phyloP scores from a whole-genome alignment of 2,113 vertebrate genomes.

The Seriola quinqueradiata region DNA sequence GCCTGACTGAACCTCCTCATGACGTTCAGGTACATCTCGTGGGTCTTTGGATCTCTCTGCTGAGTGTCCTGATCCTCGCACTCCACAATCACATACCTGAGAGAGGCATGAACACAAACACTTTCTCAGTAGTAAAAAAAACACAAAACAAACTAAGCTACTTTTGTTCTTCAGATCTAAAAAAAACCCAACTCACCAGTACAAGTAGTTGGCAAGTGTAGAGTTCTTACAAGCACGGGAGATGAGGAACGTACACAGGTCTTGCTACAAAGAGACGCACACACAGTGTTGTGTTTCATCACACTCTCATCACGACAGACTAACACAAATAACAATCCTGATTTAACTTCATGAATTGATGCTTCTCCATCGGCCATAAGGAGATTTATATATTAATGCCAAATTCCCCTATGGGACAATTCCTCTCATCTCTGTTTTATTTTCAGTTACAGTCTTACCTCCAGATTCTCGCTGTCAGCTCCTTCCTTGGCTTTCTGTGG shows the following conservation, averaged over 20 bases:
- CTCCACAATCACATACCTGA: constrained; percentile 98
- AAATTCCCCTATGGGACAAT: not conserved
- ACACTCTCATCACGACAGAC: not conserved
- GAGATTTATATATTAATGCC: not conserved
- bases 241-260: constrained; percentile 98
- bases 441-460: constrained; percentile 81
- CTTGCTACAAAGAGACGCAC: constrained; percentile 87
- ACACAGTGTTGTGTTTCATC: constrained; percentile 15
- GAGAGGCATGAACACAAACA: not conserved
- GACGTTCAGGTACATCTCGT: constrained; percentile 98
- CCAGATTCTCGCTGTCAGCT: constrained; percentile 90
- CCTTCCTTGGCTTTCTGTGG: constrained; percentile 91
- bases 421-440: not conserved
- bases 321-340: not conserved
- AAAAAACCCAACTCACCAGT: constrained; percentile 88
- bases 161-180: not conserved
- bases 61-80: constrained; percentile 98
- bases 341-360: not conserved
- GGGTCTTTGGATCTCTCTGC: constrained; percentile 96
- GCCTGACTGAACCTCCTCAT: constrained; percentile 98
- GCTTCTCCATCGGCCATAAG: not conserved
- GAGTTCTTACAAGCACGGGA: constrained; percentile 98
- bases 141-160: too few relatives aligned
- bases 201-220: constrained; percentile 96
- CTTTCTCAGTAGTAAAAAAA: not conserved